These are phyloP conservation scores for Tapera naevia DNA, from an alignment of 2,797 vertebrate genomes.

Conservation along the genomic window DNA sequence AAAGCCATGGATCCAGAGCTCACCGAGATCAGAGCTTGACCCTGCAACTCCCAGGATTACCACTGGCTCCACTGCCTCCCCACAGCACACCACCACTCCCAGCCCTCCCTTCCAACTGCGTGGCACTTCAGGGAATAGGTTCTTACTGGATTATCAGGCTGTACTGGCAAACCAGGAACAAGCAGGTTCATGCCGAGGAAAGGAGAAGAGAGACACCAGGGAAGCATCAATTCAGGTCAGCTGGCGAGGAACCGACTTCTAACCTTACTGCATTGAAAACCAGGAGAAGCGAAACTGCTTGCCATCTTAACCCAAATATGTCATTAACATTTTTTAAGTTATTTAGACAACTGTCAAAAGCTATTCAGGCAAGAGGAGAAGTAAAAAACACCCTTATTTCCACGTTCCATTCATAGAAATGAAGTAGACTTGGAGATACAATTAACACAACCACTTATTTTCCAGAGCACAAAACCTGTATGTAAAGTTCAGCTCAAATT, in stretches of 20 bases:
- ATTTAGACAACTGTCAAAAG: not conserved
- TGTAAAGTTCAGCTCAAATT: not conserved
- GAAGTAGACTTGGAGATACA: not conserved
- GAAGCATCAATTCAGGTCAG: not conserved
- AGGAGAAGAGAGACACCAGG: not conserved
- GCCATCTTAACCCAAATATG: not conserved
- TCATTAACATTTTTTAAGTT: not conserved
- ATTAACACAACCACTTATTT: conserved; percentile 5
- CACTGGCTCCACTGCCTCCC: rapidly evolving
- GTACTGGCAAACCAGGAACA: conserved; percentile 42
- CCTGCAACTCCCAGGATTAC: rapidly evolving
- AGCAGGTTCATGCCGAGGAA: not conserved
- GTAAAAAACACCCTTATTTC: not conserved
- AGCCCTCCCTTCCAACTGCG: not conserved
- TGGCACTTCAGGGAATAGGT: not conserved
- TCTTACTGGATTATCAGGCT: conserved; percentile 50
- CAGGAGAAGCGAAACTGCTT: not conserved
- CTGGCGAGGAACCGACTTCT: not conserved
- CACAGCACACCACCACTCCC: rapidly evolving
- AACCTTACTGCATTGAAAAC: not conserved
- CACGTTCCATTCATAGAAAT: not conserved
- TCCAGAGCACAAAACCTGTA: conserved; percentile 1
- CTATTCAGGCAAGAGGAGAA: not conserved
- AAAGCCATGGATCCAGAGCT: not conserved
- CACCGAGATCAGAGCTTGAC: rapidly evolving